Conservation (phyloP, 2,113 vertebrate species). For the Myrmecobius fasciatus region DNA sequence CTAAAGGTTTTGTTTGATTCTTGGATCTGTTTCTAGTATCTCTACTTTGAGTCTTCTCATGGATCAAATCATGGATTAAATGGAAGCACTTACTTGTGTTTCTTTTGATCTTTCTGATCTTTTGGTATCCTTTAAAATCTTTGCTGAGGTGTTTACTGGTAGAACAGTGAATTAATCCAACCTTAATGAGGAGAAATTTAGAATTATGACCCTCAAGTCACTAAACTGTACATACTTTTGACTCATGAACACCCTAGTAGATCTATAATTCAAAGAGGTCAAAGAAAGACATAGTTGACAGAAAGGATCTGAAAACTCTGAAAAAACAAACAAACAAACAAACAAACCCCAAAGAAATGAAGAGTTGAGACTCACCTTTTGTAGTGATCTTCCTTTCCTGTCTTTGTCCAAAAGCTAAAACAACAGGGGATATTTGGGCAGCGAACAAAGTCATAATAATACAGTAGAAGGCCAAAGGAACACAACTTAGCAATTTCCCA, state of each 20-base stretch:
- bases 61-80: neutral
- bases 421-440: conserved; percentile 31
- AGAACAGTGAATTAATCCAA: neutral
- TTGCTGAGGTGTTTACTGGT: neutral
- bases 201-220: neutral
- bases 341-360: neutral
- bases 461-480: neutral
- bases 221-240: neutral
- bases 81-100: neutral
- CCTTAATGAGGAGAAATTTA: neutral
- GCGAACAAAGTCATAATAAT: neutral
- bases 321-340: neutral
- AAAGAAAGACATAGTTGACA: neutral
- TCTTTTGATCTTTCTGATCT: neutral
- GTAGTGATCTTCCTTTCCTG: neutral
- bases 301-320: neutral
- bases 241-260: neutral
- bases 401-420: neutral
- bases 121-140: neutral
- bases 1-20: too few species aligned
- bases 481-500: neutral
- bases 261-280: neutral
- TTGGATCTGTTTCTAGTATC: too few species aligned
- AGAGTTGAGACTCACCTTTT: neutral
- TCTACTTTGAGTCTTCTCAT: too few species aligned